A percentile compares a stretch with the other conserved stretches of the same genome.
phyloP scores from a whole-genome alignment of 1,140 invertebrate species.

The Tetramorium simillimum region DNA sequence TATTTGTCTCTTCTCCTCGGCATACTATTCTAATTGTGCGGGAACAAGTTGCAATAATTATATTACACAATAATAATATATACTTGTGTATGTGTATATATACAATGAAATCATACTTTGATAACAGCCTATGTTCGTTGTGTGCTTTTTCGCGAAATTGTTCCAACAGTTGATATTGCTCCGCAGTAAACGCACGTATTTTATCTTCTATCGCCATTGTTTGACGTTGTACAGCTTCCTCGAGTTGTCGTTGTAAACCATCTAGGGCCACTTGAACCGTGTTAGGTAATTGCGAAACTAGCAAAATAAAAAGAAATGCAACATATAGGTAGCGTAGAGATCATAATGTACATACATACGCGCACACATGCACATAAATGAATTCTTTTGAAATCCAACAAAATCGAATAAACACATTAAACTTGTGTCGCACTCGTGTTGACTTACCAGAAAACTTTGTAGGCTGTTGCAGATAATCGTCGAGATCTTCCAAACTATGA shows the following conservation, averaged over 20 bases:
- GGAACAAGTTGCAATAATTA: neutral
- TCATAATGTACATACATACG: too few species aligned
- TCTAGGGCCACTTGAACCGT: constrained; percentile 80
- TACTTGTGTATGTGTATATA: neutral
- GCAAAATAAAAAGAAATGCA: constrained; percentile 45
- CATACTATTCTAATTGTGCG: constrained; percentile 73
- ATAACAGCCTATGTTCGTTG: constrained; percentile 84
- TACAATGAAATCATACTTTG: constrained; percentile 75
- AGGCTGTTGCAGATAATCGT: constrained; percentile 75
- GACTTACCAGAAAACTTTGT: constrained; percentile 82
- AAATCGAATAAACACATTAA: neutral
- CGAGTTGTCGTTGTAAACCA: constrained; percentile 84
- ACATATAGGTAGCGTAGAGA: neutral
- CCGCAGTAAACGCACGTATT: constrained; percentile 84
- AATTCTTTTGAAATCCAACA: neutral
- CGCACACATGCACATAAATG: too few species aligned
- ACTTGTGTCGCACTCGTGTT: neutral
- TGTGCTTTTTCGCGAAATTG: constrained; percentile 84
- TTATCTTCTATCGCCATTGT: constrained; percentile 84
- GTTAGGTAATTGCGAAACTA: constrained; percentile 79
- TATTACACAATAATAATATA: neutral
- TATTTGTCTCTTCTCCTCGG: constrained; percentile 70
- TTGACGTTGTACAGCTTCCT: constrained; percentile 84
- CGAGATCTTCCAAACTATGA: constrained; percentile 73
- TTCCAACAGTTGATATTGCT: constrained; percentile 85